Evolutionary conservation across 2,888 invertebrate genomes (phyloP), one percentile per base, ranked within the genome.

Genomic region (Hemaris fuciformis): DNA sequence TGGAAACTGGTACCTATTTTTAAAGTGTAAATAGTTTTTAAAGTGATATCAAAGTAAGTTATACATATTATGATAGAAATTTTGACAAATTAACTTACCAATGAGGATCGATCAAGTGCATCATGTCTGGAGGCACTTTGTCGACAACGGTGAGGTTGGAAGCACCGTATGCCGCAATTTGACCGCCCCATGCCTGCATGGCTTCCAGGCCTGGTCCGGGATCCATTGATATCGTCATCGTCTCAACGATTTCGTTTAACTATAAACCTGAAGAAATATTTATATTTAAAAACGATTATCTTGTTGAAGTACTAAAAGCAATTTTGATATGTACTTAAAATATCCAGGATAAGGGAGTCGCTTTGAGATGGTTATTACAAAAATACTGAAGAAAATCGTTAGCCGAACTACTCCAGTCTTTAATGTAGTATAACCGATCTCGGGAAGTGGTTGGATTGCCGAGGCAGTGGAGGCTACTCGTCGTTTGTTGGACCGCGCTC

Each of bases 81-180:
- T 31, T 1, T 46, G 13, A 8, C 15, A 8, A 41, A 34, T 38
- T 6, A 46, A 53, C 79, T 71, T 94, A 96, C 97, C 97, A 97
- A 83, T 96, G 95, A 45, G 96, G 93, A 82, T 96, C 96, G 70
- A 97, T 91, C 93, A 96, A 89, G 81, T 95, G 95, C 69, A 96
- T 90, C 95, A 96, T 95, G 58, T 96, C 96, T 18, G 95, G 94
- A 57, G 94, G 91, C 71, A 96, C 96, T 87, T 95, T 96, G 89
- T 97, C 97, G 73, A 96, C 96, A 70, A 97, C 97, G 66, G 97
- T 96, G 79, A 95, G 94, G 89, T 97, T 97, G 66, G 94, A 78
- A 75, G 93, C 81, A 76, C 93, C 88, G 74, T 94, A 88, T 46
- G 89, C 88, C 48, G 87, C 88, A 64, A 92, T 85, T 71, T 89